phyloP scores from a whole-genome alignment of 2,888 invertebrate species.

The Graphium colonna region DNA sequence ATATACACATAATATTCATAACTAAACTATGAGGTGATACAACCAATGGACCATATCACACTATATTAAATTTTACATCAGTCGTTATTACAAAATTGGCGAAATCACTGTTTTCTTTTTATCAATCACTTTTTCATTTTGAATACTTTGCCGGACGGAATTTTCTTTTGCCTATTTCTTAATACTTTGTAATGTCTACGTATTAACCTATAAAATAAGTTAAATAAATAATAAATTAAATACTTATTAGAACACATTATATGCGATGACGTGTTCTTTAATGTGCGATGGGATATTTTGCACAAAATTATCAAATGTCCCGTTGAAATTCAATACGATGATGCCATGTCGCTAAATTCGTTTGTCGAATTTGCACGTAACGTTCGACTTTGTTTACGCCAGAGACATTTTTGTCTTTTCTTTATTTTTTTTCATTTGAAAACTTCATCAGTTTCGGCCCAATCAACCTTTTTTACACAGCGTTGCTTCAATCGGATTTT shows the following conservation, averaged over 20 bases:
- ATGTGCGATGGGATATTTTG: constrained; percentile 48
- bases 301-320: constrained; percentile 10
- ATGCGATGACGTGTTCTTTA: constrained; percentile 42
- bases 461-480: constrained; percentile 3
- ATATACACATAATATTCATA: constrained; percentile 57
- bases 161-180: constrained; percentile 27
- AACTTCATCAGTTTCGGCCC: not conserved
- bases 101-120: constrained; percentile 49
- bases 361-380: constrained; percentile 1
- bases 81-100: constrained; percentile 72
- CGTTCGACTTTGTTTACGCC: not conserved
- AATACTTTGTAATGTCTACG: constrained; percentile 52
- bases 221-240: constrained; percentile 75
- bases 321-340: not conserved
- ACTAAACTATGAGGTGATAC: constrained; percentile 70
- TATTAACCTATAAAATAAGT: constrained; percentile 72
- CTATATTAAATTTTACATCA: constrained; percentile 71
- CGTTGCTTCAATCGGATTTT: constrained; percentile 22
- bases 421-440: not conserved
- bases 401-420: not conserved
- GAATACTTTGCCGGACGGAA: constrained; percentile 36
- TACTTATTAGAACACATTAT: constrained; percentile 58
- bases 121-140: constrained; percentile 45
- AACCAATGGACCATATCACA: constrained; percentile 71
- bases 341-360: constrained; percentile 2